Base-by-base conservation (phyloP, 2,113 vertebrate genomes). In the Hemibates koningsi region DNA sequence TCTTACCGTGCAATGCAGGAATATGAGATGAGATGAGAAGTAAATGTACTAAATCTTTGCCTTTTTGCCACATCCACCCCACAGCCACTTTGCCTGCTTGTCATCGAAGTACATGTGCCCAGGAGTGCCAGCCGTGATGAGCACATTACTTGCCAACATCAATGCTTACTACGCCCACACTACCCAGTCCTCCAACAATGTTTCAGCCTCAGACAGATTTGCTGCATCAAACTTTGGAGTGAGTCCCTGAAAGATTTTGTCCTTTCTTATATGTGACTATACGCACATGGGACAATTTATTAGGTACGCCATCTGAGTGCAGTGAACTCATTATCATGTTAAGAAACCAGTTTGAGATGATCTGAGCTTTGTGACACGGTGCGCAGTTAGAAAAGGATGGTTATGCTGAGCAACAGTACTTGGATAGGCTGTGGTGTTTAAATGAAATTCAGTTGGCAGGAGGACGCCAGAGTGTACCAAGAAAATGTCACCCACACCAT, bases 31-130 rank as follows among this genome's bases (percentile, higher is more conserved):
- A 52, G 50, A 36, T 63, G 32, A 59, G 32, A 63, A 71, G 7
- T 52, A 54, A 79, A 76, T 41, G 19, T 73, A 66, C 24, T 80
- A 53, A 84, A 79, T 80, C 11, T 29, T 32, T 34, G 27, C 83
- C 1, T 80, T 45, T 66, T 86, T 88, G 21, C 24, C n/a, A 5
- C 29, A 80, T 85, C 78, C 14, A 16, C 34, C 81, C 87, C 21
- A 84, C 94, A 99, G 98, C 63, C 98, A 99, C 94, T 99, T 99
- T 83, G 98, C 98, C 89, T 99, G 99, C 96, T 97, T 99, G 61
- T 99, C 98, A 29, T 99, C 98, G 10, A 99, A 99, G 92, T 99
- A 99, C 95, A 99, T 99, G 98, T 99, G 98, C 82, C 98, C 99
- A 0, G 98, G 99, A 3, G 99, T 99, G 45, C 99, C 99, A 0